A percentile compares a stretch with the other conserved stretches of the same genome.
Evolutionary conservation across 2,113 vertebrate genomes (phyloP).

Genomic region (Elachura formosa): DNA sequence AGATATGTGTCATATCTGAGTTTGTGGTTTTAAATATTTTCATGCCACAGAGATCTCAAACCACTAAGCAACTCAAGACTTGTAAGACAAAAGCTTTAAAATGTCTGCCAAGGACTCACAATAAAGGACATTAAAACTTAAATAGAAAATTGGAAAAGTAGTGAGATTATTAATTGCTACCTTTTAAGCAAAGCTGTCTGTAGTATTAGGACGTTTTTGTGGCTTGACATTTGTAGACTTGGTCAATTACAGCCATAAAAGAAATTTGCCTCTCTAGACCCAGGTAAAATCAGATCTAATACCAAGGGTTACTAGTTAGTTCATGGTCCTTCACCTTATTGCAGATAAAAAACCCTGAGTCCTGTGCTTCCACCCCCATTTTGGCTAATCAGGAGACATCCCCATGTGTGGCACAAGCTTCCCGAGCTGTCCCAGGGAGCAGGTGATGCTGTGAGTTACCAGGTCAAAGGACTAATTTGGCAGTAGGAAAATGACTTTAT

Average conservation of each 20-base stretch:
- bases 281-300: neutral
- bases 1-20: neutral
- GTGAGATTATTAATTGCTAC: constrained; percentile 24
- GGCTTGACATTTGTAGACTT: constrained; percentile 28
- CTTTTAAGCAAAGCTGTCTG: constrained; percentile 18
- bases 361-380: neutral
- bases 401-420: neutral
- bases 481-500: neutral
- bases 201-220: neutral
- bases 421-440: neutral
- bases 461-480: neutral
- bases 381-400: neutral
- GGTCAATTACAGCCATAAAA: constrained; percentile 20
- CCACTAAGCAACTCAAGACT: neutral
- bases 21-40: neutral
- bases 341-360: neutral
- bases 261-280: neutral
- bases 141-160: neutral
- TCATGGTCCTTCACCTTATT: neutral
- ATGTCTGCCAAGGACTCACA: neutral
- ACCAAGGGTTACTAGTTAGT: neutral
- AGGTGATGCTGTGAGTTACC: neutral
- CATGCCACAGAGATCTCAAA: neutral
- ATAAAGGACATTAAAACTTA: constrained; percentile 6
- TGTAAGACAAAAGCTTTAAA: neutral